Conservation (phyloP, 2,113 vertebrate species). For the Rhombomys opimus region DNA sequence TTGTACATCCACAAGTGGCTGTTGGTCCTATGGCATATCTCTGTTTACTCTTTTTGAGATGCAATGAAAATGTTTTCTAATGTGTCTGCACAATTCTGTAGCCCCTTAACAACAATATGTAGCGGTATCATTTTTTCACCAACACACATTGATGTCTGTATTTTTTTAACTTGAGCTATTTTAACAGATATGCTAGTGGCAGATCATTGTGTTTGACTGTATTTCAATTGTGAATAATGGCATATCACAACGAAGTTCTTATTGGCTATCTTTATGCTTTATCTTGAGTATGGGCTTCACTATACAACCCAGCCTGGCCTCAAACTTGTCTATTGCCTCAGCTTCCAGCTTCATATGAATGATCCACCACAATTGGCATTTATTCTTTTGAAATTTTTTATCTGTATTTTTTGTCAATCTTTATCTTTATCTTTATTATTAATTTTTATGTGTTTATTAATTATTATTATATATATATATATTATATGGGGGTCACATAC, state of each 20-base stretch:
- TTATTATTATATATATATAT: neutral
- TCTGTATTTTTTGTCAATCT: neutral
- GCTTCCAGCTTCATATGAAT: neutral
- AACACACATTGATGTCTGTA: neutral
- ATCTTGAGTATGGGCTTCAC: neutral
- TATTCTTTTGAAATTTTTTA: neutral
- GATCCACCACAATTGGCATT: neutral
- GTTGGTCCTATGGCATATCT: neutral
- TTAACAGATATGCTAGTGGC: neutral
- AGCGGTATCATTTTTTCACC: neutral
- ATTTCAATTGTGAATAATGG: neutral
- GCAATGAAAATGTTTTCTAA: neutral
- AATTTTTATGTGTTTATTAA: neutral
- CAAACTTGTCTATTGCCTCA: neutral
- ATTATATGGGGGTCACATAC: neutral
- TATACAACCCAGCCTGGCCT: neutral
- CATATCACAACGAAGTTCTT: neutral
- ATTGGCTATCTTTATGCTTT: neutral
- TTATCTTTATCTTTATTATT: neutral
- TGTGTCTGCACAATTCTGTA: neutral
- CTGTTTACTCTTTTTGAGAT: neutral
- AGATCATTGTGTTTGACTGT: neutral
- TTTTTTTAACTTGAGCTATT: neutral
- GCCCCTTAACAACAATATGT: neutral
- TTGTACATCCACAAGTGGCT: neutral